Evolutionary conservation across 2,113 vertebrate genomes (phyloP).

Genomic region (Pseudonaja textilis): DNA sequence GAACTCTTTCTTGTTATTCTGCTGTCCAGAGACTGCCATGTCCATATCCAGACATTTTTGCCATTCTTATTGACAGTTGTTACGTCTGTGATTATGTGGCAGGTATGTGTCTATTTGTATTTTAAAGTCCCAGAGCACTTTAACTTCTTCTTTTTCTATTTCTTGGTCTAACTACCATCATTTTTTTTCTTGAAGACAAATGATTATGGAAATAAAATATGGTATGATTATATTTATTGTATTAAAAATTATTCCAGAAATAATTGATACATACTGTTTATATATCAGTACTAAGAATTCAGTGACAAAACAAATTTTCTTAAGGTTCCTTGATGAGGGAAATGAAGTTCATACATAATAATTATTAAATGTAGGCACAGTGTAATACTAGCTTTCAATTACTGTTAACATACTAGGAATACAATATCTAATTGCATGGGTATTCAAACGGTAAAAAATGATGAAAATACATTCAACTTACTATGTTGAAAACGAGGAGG

Average conservation of each 20-base stretch:
- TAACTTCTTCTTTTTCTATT: not conserved
- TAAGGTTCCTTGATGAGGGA: not conserved
- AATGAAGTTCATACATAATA: not conserved
- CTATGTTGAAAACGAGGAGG: conserved; percentile 88
- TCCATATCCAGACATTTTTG: not conserved
- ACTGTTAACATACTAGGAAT: not conserved
- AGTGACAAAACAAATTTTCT: not conserved
- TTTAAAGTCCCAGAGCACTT: not conserved
- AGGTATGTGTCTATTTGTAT: not conserved
- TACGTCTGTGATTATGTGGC: not conserved
- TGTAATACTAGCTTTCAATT: not conserved
- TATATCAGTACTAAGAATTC: not conserved
- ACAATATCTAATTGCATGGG: not conserved
- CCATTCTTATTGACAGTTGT: not conserved
- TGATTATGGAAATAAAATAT: not conserved
- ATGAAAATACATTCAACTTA: conserved; percentile 70
- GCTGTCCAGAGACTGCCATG: not conserved
- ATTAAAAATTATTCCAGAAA: not conserved
- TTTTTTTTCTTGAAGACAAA: not conserved
- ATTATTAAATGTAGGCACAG: not conserved
- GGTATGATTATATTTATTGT: not conserved
- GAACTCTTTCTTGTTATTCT: not conserved
- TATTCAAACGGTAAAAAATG: not conserved
- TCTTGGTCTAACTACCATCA: not conserved
- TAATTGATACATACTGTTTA: not conserved